Evolutionary conservation across 2,888 invertebrate genomes (phyloP), one percentile per base, ranked within the genome.

Genomic region (Cheilosia grossa): DNA sequence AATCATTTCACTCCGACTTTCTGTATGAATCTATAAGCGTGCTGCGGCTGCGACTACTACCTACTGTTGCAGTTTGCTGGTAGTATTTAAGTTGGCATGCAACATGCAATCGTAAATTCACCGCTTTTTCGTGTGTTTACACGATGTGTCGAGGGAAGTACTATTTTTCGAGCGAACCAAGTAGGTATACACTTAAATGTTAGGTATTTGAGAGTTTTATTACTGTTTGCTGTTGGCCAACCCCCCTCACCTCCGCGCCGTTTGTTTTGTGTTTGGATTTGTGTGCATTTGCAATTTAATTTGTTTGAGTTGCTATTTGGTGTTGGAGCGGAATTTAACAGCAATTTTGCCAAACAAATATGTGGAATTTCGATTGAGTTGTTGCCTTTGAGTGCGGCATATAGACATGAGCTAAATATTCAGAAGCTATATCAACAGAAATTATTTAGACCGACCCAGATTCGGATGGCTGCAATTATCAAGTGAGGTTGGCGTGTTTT

Each of bases 81-180:
- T 49, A n/a, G 37, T 33, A 44, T 47, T 58, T 30, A 44, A 24
- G 44, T 56, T 67, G 69, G 53, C 75, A 77, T 77, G 75, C 75
- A 67, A 44, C 75, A 77, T 67, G 77, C 77, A 61, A 69, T 54
- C 67, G 61, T 69, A 53, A 77, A 59, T 58, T 42, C n/a, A 6
- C 27, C 37, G 13, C 56, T 54, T 27, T 24, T 67, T 69, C 54
- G 53, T 75, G 49, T 42, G 33, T 51, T 58, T 64, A 33, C 49
- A 17, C 21, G 56, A 33, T 61, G 51, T 42, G 56, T 33, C 40
- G 44, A 58, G 61, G 13, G 17, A 44, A 61, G 73, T 61, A 30
- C 54, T 61, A 30, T 33, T 63, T 63, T 63, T 30, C 21, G 6
- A 33, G 53, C 40, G 42, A 51, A 61, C 17, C 37, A 42, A 30